Evolutionary conservation across 1,140 invertebrate species (phyloP), one percentile per base, ranked within the genome.

Genomic region (Luehdorfia chinensis): DNA sequence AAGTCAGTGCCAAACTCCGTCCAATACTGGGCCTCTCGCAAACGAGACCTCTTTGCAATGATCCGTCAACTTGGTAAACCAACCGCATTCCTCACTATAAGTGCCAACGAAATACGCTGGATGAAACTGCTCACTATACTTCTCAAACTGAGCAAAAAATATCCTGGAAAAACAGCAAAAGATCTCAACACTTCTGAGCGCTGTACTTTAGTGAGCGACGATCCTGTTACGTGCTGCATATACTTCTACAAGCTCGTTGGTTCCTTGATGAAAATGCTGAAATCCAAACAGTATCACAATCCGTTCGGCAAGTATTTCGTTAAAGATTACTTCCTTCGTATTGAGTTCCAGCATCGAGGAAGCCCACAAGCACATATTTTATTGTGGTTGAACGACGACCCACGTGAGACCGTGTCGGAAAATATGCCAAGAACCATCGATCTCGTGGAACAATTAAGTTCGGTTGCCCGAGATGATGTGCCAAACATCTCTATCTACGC

Each of bases 321-420:
- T 27, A 39, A 53, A 28, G 55, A 74, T 62, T 70, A 70, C 31
- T 75, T 68, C 46, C 34, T 62, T 45, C 52, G 62, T 15, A 56
- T 70, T 57, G 75, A 76, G 47, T 79, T 79, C 21, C 65, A 69
- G 31, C 64, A 74, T 60, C 36, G 47, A 44, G 76, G 66, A 61
- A 84, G 69, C 19, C 75, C 66, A 1, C 66, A 59, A 30, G 70
- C 61, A 11, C 70, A 75, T 12, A 63, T 76, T 61, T 65, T 75
- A 47, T 9, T 75, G 47, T 76, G 73, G 72, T 57, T 79, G n/a
- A 41, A 75, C 47, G 34, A 69, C 8, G 75, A 62, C 11, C 66
- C 68, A 45, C 53, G 13, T 46, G 70, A 76, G 43, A 45, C 55
- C n/a, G 43, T 52, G 58, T 63, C 62, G n/a, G 66, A 72, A 66